A percentile compares a stretch with the other conserved stretches of the same genome.
Evolutionary conservation across 1,140 invertebrate species (phyloP).

Genomic region (Drosophila ironensis): DNA sequence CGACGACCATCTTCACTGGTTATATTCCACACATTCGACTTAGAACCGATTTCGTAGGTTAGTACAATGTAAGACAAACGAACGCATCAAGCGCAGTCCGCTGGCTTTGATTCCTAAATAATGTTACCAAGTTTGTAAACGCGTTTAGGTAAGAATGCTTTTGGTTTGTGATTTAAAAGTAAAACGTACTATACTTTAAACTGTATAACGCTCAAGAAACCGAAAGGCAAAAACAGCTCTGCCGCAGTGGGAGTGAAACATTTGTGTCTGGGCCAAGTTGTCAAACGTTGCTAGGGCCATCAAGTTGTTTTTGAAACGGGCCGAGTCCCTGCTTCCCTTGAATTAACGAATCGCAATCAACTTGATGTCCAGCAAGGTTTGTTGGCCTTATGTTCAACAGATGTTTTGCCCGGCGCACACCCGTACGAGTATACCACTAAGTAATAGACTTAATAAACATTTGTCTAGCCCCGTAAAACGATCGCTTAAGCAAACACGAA

Average conservation of each 20-base stretch:
- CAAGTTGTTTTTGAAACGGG: too few species aligned
- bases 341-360: too few species aligned
- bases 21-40: slow-evolving; percentile 23
- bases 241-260: slow-evolving; percentile 1
- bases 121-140: slow-evolving; percentile 4
- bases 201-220: not conserved
- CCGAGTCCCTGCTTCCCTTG: not conserved
- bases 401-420: slow-evolving; percentile 20
- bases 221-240: not conserved
- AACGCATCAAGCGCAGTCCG: slow-evolving; percentile 1
- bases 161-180: slow-evolving; percentile 32
- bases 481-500: slow-evolving; percentile 66
- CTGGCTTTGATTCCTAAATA: slow-evolving; percentile 26
- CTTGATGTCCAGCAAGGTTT: slow-evolving; percentile 5
- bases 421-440: slow-evolving; percentile 25
- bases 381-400: slow-evolving; percentile 10
- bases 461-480: slow-evolving; percentile 69
- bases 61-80: slow-evolving; percentile 4
- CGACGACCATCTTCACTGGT: slow-evolving; percentile 26
- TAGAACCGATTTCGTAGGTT: slow-evolving; percentile 12
- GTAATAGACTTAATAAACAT: slow-evolving; percentile 58
- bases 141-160: not conserved
- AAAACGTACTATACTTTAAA: slow-evolving; percentile 3
- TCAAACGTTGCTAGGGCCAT: too few species aligned
- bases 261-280: too few species aligned